Evolutionary conservation across 2,113 vertebrate species (phyloP).

Genomic region (Crotalus helleri): DNA sequence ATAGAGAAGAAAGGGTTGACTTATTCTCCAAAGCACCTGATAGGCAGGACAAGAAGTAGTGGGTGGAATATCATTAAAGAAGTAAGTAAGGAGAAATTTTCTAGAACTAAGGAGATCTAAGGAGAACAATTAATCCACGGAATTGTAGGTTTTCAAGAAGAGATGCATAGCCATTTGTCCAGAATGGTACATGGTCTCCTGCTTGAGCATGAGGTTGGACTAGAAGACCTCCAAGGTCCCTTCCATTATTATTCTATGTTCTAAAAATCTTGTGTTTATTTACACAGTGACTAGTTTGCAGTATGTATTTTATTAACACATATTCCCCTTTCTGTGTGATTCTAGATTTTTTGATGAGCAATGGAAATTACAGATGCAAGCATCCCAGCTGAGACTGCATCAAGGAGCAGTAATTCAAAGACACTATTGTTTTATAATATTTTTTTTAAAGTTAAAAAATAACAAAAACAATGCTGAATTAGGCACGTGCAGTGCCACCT

Average conservation of each 20-base stretch:
- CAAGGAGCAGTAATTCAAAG: not conserved
- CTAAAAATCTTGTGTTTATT: not conserved
- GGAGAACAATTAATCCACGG: too few species aligned
- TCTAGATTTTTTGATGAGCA: not conserved
- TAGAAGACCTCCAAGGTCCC: too few species aligned
- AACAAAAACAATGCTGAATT: not conserved
- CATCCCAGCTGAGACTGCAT: not conserved
- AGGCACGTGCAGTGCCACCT: not conserved
- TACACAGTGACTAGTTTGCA: not conserved
- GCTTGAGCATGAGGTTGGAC: too few species aligned
- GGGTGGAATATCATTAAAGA: too few species aligned
- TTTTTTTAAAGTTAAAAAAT: too few species aligned
- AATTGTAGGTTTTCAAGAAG: too few species aligned
- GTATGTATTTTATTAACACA: not conserved
- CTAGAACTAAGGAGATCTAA: too few species aligned
- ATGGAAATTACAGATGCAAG: not conserved
- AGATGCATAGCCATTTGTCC: too few species aligned
- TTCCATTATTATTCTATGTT: not conserved
- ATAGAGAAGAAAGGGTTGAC: too few species aligned
- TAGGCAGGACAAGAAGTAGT: too few species aligned
- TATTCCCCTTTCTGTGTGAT: not conserved
- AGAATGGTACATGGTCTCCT: not conserved
- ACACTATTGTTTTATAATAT: not conserved
- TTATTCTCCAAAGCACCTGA: too few species aligned
- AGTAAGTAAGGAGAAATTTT: too few species aligned